Conservation (phyloP, 2,888 invertebrate genomes). For the Callimorpha dominula region DNA sequence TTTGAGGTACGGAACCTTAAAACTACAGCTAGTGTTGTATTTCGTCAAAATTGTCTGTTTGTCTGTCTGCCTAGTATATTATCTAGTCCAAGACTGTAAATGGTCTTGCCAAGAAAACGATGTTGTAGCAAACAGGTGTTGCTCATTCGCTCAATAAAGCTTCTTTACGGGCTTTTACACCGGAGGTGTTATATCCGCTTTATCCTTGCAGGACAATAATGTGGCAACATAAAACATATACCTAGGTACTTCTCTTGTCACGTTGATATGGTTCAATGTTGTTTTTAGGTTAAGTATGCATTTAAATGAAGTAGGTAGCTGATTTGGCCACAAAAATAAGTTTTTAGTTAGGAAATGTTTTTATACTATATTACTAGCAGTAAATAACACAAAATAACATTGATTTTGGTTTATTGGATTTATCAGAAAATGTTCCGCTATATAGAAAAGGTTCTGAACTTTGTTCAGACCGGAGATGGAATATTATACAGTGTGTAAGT, state of each 20-base stretch:
- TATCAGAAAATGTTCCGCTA: too few relatives aligned
- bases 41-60: not conserved
- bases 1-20: too few relatives aligned
- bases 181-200: not conserved
- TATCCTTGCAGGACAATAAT: constrained; percentile 5
- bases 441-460: too few relatives aligned
- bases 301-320: not conserved
- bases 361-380: not conserved
- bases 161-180: not conserved
- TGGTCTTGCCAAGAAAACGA: too few relatives aligned
- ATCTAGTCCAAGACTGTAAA: not conserved
- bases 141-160: constrained; percentile 4
- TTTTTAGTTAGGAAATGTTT: not conserved
- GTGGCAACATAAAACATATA: constrained; percentile 4
- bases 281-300: not conserved
- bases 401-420: too few relatives aligned
- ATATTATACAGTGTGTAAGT: too few relatives aligned
- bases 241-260: not conserved
- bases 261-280: not conserved
- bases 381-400: too few relatives aligned
- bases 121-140: constrained; percentile 8
- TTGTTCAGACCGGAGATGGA: too few relatives aligned
- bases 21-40: too few relatives aligned
- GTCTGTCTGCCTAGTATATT: too few relatives aligned
- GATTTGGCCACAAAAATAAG: not conserved